Conservation (phyloP, 2,113 vertebrate genomes). For the Odocoileus hemionus region DNA sequence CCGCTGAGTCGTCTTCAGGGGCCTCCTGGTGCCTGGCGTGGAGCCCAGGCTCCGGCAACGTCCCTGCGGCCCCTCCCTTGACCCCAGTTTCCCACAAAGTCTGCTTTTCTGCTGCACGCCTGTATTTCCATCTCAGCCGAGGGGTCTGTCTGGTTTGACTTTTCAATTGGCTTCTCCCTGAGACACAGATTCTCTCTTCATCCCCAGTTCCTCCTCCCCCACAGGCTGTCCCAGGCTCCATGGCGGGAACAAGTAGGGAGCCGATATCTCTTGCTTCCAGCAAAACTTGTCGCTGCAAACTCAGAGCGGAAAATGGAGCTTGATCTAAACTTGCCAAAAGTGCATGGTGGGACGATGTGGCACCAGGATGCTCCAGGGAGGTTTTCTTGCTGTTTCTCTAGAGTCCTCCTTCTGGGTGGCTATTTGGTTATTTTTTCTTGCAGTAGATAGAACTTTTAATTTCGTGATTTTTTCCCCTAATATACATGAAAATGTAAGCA, state of each 20-base stretch:
- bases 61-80: background rate
- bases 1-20: accelerated
- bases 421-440: background rate
- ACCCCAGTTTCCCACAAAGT: background rate
- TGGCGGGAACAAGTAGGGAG: background rate
- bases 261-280: background rate
- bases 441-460: background rate
- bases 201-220: background rate
- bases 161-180: background rate
- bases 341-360: background rate
- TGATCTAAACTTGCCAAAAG: background rate
- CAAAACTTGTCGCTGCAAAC: background rate
- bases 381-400: background rate
- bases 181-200: background rate
- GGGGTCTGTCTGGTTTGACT: background rate
- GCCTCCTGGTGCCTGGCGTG: background rate
- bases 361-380: background rate
- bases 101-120: accelerated
- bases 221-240: background rate
- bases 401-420: background rate
- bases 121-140: background rate
- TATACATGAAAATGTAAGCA: background rate
- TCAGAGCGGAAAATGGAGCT: background rate
- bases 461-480: background rate
- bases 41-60: background rate